A percentile compares a stretch with the other conserved stretches of the same genome.
phyloP scores from a whole-genome alignment of 1,140 invertebrate genomes.

The Formica selysi region DNA sequence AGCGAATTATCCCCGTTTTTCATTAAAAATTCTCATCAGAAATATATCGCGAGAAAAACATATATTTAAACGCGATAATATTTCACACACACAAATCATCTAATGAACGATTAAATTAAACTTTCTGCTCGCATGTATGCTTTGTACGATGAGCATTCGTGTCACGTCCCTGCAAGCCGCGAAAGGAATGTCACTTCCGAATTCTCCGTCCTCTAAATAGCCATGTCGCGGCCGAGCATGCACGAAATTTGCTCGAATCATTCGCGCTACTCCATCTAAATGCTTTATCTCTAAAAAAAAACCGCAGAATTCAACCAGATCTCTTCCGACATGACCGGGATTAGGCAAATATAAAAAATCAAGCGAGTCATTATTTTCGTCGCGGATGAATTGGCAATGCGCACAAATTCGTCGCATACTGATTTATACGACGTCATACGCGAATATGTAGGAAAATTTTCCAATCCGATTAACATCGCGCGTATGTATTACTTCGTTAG shows the following conservation, averaged over 20 bases:
- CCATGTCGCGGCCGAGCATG: background rate
- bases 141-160: conserved; percentile 18
- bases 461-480: background rate
- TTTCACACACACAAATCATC: background rate
- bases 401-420: background rate
- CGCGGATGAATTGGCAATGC: background rate
- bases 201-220: conserved; percentile 56
- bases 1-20: background rate
- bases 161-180: conserved; percentile 48
- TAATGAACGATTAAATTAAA: background rate
- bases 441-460: background rate
- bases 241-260: background rate
- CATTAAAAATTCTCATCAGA: background rate
- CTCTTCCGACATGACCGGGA: background rate
- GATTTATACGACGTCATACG: background rate
- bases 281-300: background rate
- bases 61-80: background rate
- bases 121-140: background rate
- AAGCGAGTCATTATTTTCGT: background rate
- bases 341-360: background rate
- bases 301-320: background rate
- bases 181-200: conserved; percentile 65
- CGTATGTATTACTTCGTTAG: background rate
- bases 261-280: background rate
- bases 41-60: background rate